These are phyloP conservation scores for Abramis brama DNA, from an alignment of 2,113 vertebrate species.

Conservation along the genomic window DNA sequence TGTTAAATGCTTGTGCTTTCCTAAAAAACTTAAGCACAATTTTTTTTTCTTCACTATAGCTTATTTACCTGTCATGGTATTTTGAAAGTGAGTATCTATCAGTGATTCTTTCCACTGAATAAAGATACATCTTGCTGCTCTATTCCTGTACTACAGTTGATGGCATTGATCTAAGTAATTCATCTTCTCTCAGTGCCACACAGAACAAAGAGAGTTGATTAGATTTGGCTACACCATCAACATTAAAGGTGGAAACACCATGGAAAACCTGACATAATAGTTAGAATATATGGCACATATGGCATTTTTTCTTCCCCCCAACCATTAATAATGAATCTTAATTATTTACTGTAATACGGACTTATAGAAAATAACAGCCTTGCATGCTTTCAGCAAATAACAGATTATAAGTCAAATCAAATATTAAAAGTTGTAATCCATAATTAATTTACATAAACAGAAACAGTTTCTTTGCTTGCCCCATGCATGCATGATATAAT, in stretches of 20 bases:
- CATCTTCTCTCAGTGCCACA: background rate
- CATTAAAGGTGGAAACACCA: background rate
- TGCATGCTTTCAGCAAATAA: background rate
- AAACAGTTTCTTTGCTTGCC: background rate
- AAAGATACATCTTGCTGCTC: background rate
- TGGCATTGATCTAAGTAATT: background rate
- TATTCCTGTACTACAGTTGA: background rate
- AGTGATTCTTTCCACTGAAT: background rate
- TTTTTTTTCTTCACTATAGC: background rate
- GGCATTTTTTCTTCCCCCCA: too few relatives aligned
- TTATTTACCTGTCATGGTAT: background rate
- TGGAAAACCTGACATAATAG: background rate
- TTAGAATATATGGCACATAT: too few relatives aligned
- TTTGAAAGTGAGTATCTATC: background rate
- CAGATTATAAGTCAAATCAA: background rate
- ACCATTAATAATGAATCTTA: too few relatives aligned
- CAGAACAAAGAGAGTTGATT: background rate
- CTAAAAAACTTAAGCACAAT: background rate
- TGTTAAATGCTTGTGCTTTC: background rate
- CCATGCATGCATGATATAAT: background rate
- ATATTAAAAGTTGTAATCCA: background rate
- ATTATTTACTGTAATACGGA: too few relatives aligned
- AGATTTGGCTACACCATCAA: background rate
- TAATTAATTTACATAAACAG: background rate
- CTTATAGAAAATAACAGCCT: too few relatives aligned